Evolutionary conservation across 2,888 invertebrate species (phyloP).

Genomic region (Xylophagus ater): DNA sequence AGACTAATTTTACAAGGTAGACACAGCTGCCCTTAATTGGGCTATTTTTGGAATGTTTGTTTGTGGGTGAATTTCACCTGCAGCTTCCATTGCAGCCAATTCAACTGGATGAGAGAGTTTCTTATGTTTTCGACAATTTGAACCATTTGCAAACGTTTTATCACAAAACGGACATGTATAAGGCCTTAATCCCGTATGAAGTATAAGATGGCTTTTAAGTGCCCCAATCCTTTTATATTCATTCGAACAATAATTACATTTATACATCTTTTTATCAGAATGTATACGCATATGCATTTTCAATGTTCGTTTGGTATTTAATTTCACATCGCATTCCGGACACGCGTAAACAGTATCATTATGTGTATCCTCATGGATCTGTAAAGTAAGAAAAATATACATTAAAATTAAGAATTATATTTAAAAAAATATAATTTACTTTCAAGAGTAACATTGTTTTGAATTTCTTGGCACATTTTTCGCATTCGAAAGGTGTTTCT

Average conservation of each 20-base stretch:
- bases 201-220: conserved; percentile 5
- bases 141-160: conserved; percentile 6
- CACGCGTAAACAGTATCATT: conserved; percentile 29
- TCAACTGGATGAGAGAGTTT: conserved; percentile 8
- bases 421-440: background rate
- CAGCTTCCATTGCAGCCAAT: conserved; percentile 26
- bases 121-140: conserved; percentile 10
- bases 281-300: conserved; percentile 27
- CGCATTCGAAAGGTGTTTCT: conserved; percentile 29
- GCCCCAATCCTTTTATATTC: conserved; percentile 17
- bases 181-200: conserved; percentile 2
- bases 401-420: too few species aligned
- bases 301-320: conserved; percentile 29
- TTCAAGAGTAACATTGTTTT: conserved; percentile 16
- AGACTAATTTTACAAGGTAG: too few species aligned
- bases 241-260: conserved; percentile 16
- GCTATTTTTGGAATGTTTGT: conserved; percentile 32
- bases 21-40: conserved; percentile 32
- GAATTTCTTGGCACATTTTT: conserved; percentile 21
- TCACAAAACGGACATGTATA: conserved; percentile 7
- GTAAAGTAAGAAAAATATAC: conserved; percentile 8
- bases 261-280: conserved; percentile 17
- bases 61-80: conserved; percentile 26
- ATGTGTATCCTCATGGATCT: conserved; percentile 30
- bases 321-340: conserved; percentile 27